These are phyloP conservation scores for Nematostella vectensis DNA, from an alignment of 92 coral and sea anemone genomes.

Conservation along the genomic window DNA sequence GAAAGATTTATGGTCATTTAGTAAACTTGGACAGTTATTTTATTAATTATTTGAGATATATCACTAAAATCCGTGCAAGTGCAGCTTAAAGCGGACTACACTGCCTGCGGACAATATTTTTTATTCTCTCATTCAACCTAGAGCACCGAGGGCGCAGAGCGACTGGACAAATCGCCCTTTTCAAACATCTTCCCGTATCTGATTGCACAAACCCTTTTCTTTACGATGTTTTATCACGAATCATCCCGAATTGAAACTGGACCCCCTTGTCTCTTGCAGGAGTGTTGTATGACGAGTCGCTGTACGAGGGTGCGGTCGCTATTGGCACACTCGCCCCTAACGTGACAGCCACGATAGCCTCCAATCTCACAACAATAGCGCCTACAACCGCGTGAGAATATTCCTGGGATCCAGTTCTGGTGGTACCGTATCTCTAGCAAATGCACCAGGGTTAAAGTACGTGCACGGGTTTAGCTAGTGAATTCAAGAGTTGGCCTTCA, in stretches of 20 bases:
- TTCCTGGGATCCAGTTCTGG: too few species aligned
- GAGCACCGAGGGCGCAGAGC: not conserved
- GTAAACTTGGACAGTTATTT: too few species aligned
- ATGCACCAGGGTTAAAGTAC: too few species aligned
- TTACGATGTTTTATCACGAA: not conserved
- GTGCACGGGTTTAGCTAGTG: too few species aligned
- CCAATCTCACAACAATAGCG: not conserved
- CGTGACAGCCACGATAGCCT: not conserved
- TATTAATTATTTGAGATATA: too few species aligned
- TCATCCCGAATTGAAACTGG: not conserved
- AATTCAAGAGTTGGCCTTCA: too few species aligned
- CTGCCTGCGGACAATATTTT: too few species aligned
- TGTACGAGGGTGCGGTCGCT: constrained; percentile 29
- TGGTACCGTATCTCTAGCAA: too few species aligned
- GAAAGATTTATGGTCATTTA: too few species aligned
- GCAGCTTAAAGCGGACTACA: too few species aligned
- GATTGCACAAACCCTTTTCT: not conserved
- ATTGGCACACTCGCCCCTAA: constrained; percentile 1
- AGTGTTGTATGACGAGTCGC: constrained; percentile 46
- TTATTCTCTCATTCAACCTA: too few species aligned
- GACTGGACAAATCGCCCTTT: not conserved
- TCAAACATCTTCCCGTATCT: not conserved
- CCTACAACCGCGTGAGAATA: not conserved
- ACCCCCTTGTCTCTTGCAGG: constrained; percentile 17
- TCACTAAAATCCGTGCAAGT: too few species aligned